Evolutionary conservation across 2,888 invertebrate genomes (phyloP).

Genomic region (Galerucella calmariensis): DNA sequence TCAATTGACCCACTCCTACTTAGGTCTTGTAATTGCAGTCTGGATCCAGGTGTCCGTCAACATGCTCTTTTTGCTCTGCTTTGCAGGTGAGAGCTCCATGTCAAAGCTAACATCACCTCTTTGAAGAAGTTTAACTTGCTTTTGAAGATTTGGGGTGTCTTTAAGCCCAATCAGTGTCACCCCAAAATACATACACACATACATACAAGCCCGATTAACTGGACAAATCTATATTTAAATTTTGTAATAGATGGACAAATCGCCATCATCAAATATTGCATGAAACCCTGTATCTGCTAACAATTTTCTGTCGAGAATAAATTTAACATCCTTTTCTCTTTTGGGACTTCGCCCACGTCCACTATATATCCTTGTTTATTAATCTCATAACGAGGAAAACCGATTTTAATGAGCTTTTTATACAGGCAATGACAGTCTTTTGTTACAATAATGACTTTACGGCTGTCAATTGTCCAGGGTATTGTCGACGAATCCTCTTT

Average conservation of each 20-base stretch:
- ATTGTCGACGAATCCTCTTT: slow-evolving; percentile 54
- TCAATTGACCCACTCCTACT: too few relatives aligned
- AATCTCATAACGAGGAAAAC: slow-evolving; percentile 59
- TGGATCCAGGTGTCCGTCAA: too few relatives aligned
- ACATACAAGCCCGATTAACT: too few relatives aligned
- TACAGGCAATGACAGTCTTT: slow-evolving; percentile 66
- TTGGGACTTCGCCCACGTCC: slow-evolving; percentile 49
- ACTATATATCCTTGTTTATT: slow-evolving; percentile 57
- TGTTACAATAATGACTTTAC: slow-evolving; percentile 66
- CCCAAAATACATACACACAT: too few relatives aligned
- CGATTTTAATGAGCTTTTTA: slow-evolving; percentile 66
- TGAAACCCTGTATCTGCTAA: neutral
- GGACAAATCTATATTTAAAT: neutral
- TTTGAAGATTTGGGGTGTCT: too few relatives aligned
- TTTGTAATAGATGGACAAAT: neutral
- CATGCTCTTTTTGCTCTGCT: too few relatives aligned
- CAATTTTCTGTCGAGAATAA: neutral
- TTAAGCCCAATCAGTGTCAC: too few relatives aligned
- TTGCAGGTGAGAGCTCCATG: too few relatives aligned
- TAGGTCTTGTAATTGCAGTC: too few relatives aligned
- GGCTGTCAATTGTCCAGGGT: slow-evolving; percentile 63
- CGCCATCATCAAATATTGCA: too few relatives aligned
- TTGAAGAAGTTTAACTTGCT: too few relatives aligned
- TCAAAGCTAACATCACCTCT: too few relatives aligned
- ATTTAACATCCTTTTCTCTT: slow-evolving; percentile 40